Evolutionary conservation across 2,888 invertebrate genomes (phyloP).

Genomic region (Leucophenga montana): DNA sequence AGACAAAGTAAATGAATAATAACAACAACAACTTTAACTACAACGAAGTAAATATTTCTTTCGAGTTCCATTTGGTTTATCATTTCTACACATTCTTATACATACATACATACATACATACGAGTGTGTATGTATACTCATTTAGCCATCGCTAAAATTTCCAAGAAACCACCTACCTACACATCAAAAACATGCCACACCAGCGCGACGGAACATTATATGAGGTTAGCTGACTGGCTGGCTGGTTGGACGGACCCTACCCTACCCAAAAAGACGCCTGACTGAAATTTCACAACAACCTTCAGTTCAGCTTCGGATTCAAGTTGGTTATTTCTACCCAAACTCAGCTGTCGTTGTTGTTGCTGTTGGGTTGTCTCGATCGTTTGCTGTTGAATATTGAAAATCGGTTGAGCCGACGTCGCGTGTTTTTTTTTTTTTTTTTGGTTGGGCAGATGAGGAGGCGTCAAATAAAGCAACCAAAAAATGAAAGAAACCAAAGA

Average conservation of each 20-base stretch:
- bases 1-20: conserved; percentile 1
- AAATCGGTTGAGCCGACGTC: conserved; percentile 51
- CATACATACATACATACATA: conserved; percentile 24
- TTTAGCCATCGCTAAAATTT: conserved; percentile 39
- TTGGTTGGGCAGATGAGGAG: conserved; percentile 51
- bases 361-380: conserved; percentile 45
- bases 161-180: conserved; percentile 60
- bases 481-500: conserved; percentile 65
- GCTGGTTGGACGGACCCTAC: conserved; percentile 38
- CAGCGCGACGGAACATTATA: conserved; percentile 22
- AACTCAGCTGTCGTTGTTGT: conserved; percentile 31
- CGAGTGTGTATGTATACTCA: background rate
- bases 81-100: conserved; percentile 31
- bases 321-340: conserved; percentile 4
- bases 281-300: conserved; percentile 67
- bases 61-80: conserved; percentile 41
- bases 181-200: conserved; percentile 42
- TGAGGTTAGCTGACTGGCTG: conserved; percentile 30
- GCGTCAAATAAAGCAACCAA: conserved; percentile 55
- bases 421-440: conserved; percentile 53
- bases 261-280: conserved; percentile 48
- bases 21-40: background rate
- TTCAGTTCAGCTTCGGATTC: conserved; percentile 46
- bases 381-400: conserved; percentile 58
- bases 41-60: conserved; percentile 31